Evolutionary conservation across 35 echinoderm and acorn worm genomes (phyloP).

Genomic region (Lytechinus pictus): DNA sequence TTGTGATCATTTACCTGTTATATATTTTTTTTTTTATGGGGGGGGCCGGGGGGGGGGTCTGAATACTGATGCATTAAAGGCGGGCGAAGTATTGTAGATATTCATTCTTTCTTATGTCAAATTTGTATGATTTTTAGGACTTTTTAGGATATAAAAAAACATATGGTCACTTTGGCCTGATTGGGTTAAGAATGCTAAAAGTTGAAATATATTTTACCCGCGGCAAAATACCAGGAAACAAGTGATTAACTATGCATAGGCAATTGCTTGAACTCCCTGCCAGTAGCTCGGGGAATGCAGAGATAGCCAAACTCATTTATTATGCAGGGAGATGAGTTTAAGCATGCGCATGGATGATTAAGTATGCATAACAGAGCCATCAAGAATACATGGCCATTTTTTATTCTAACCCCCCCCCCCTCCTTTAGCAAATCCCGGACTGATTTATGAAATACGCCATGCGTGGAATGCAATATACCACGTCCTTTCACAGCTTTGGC

Average conservation of each 20-base stretch:
- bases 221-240: background rate
- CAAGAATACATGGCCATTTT: background rate
- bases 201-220: background rate
- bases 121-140: no score
- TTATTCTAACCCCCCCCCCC: background rate
- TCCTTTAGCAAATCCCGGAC: background rate
- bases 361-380: background rate
- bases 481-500: background rate
- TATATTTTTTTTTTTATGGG: no score
- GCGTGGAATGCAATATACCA: constrained; percentile 1
- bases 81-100: no score
- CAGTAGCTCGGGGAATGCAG: background rate
- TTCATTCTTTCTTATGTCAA: no score
- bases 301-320: background rate
- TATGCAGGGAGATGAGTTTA: background rate
- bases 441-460: constrained; percentile 19
- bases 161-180: no score
- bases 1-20: no score
- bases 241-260: background rate
- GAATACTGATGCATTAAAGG: no score
- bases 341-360: background rate
- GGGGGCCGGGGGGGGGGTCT: no score
- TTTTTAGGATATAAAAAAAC: no score
- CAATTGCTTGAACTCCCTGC: background rate
- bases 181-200: background rate